These are phyloP conservation scores for Tyrannus savana DNA, from an alignment of 2,113 vertebrate species.

Conservation along the genomic window DNA sequence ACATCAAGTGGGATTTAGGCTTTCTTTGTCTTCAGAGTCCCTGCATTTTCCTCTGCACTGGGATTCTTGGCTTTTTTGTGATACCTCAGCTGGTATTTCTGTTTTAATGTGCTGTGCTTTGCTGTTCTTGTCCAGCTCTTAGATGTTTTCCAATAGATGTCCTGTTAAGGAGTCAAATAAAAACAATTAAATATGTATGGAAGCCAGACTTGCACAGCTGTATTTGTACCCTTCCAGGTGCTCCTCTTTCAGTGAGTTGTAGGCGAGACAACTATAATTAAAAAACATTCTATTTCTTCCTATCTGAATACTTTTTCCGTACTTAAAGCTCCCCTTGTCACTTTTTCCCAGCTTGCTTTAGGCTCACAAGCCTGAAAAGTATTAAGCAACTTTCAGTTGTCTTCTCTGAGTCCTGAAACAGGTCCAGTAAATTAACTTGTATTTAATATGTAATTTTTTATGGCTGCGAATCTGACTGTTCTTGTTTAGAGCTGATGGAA, in stretches of 20 bases:
- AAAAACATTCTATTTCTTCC: not conserved
- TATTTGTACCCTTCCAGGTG: not conserved
- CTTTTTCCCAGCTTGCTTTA: not conserved
- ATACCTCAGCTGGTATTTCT: not conserved
- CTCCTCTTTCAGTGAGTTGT: not conserved
- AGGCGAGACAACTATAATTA: not conserved
- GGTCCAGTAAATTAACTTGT: not conserved
- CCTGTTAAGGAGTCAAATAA: not conserved
- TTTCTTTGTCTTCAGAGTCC: not conserved
- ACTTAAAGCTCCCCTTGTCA: not conserved
- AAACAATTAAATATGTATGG: not conserved
- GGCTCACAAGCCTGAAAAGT: not conserved
- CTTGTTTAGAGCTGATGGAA: not conserved
- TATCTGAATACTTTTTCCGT: not conserved
- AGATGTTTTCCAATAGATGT: not conserved
- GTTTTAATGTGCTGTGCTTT: not conserved
- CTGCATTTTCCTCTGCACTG: not conserved
- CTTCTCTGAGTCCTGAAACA: not conserved
- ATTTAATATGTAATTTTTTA: not conserved
- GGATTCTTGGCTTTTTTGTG: not conserved
- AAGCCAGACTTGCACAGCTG: slow-evolving; percentile 32
- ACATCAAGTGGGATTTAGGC: not conserved
- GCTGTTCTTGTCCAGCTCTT: not conserved
- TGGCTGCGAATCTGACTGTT: not conserved
- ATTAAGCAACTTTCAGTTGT: not conserved